A percentile compares a stretch with the other conserved stretches of the same genome.
These are phyloP conservation scores for Bungarus multicinctus DNA, from an alignment of 2,113 vertebrate genomes.

Conservation along the genomic window DNA sequence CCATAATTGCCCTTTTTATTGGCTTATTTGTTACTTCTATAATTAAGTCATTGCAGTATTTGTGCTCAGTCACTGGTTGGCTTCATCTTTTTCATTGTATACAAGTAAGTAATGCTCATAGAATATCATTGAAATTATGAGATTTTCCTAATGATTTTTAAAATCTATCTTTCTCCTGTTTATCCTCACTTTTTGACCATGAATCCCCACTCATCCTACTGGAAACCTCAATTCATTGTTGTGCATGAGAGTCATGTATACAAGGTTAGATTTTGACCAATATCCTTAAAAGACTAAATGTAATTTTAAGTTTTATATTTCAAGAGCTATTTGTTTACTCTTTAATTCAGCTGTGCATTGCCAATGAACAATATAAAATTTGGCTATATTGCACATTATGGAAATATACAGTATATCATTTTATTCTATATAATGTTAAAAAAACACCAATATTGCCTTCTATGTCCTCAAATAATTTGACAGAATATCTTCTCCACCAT, in stretches of 20 bases:
- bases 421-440: background rate
- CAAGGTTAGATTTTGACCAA: background rate
- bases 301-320: background rate
- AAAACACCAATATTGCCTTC: background rate
- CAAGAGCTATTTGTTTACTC: background rate
- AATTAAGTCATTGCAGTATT: slow-evolving; percentile 48
- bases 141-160: background rate
- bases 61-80: slow-evolving; percentile 39
- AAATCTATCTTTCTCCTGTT: background rate
- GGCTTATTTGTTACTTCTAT: slow-evolving; percentile 56
- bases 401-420: background rate
- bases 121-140: background rate
- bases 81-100: slow-evolving; percentile 25
- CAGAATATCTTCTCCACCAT: background rate
- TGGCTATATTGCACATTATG: background rate
- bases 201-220: background rate
- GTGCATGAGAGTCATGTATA: background rate
- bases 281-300: background rate
- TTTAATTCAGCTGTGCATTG: background rate
- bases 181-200: background rate
- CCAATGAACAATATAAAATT: background rate
- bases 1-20: slow-evolving; percentile 52
- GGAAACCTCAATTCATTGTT: background rate
- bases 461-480: background rate
- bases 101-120: background rate